Percentiles rank a stretch among this genome's conserved stretches.
These are phyloP conservation scores for Conops quadrifasciatus DNA, from an alignment of 2,888 invertebrate genomes.

Conservation along the genomic window DNA sequence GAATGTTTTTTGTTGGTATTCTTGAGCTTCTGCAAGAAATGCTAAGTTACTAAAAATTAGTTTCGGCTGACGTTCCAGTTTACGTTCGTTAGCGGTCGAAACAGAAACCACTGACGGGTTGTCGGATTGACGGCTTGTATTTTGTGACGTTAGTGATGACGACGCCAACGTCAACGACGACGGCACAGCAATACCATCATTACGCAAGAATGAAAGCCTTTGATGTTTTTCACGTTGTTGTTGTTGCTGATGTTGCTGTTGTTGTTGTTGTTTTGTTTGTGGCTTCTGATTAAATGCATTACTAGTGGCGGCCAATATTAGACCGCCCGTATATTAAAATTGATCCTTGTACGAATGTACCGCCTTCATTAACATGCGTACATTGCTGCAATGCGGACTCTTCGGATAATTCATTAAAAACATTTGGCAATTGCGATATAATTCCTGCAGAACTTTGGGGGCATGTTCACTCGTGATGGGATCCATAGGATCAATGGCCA, in stretches of 20 bases:
- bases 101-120: conserved; percentile 9
- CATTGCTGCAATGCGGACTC: conserved; percentile 69
- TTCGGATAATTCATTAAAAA: conserved; percentile 75
- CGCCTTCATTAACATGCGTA: conserved; percentile 63
- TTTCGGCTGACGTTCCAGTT: conserved; percentile 19
- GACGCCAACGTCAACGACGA: neutral
- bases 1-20: conserved; percentile 26
- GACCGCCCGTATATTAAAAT: conserved; percentile 49
- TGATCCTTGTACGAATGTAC: conserved; percentile 63
- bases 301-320: conserved; percentile 40
- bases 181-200: neutral
- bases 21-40: conserved; percentile 26
- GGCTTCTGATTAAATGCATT: conserved; percentile 7
- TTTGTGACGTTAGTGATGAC: neutral
- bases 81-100: conserved; percentile 12
- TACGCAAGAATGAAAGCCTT: neutral
- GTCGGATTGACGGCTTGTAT: neutral
- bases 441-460: conserved; percentile 77
- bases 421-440: conserved; percentile 77
- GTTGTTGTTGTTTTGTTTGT: conserved; percentile 17
- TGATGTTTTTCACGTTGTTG: conserved; percentile 28
- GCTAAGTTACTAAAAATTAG: conserved; percentile 23
- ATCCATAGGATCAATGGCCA: conserved; percentile 80
- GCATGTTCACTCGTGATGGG: conserved; percentile 85
- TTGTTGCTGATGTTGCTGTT: conserved; percentile 17